Percentiles rank a stretch among this genome's conserved stretches.
These are phyloP conservation scores for Dasyurus viverrinus DNA, from an alignment of 2,113 vertebrate species.

Conservation along the genomic window DNA sequence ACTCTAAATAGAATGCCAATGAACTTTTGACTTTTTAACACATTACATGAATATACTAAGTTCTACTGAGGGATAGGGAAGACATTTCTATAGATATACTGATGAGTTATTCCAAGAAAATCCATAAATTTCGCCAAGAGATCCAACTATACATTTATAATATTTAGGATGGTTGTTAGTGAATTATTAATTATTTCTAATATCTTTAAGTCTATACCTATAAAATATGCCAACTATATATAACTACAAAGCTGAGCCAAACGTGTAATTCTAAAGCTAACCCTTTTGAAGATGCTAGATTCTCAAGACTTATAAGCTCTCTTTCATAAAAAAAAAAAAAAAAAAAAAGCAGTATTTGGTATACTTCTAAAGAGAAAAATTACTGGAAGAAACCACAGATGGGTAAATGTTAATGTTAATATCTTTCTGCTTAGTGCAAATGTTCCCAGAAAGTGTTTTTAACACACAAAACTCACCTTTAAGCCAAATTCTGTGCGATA, in stretches of 20 bases:
- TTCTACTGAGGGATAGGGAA: background rate
- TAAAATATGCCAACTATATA: background rate
- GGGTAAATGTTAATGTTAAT: background rate
- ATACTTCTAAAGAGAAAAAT: background rate
- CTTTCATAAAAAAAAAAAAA: background rate
- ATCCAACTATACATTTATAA: background rate
- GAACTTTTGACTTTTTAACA: background rate
- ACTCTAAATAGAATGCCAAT: background rate
- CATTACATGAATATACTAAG: background rate
- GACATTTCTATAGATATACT: background rate
- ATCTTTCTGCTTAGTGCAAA: background rate
- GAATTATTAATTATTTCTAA: background rate
- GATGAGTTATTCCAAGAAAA: background rate
- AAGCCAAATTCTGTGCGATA: slow-evolving; percentile 88
- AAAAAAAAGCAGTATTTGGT: background rate
- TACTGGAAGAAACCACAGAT: background rate
- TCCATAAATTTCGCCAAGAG: background rate
- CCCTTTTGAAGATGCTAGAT: background rate
- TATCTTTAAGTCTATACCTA: background rate
- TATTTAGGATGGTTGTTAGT: background rate
- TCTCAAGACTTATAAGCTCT: background rate
- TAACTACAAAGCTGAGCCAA: background rate
- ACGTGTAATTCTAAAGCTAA: background rate
- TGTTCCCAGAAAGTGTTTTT: background rate
- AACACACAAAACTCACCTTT: slow-evolving; percentile 86